These are phyloP conservation scores for Mobula hypostoma DNA, from an alignment of 2,113 vertebrate species.

Conservation along the genomic window DNA sequence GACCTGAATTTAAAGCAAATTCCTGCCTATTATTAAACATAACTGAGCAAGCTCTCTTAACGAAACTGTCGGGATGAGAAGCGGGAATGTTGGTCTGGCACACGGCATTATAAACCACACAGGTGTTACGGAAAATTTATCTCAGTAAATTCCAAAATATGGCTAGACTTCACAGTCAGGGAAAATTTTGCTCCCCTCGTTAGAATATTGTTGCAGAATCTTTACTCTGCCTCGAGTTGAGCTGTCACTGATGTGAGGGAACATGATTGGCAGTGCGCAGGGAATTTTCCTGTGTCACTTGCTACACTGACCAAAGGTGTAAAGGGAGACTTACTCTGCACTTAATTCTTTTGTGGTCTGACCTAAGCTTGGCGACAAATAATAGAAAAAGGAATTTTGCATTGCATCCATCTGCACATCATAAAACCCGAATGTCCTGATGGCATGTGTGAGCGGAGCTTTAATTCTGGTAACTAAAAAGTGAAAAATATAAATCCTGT, in stretches of 20 bases:
- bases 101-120: too few relatives aligned
- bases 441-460: neutral
- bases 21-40: constrained; percentile 2
- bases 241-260: neutral
- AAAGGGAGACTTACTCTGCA: neutral
- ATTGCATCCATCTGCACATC: neutral
- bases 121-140: too few relatives aligned
- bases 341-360: neutral
- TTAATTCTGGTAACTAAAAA: neutral
- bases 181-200: neutral
- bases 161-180: neutral
- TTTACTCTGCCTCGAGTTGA: neutral
- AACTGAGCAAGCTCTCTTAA: neutral
- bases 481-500: too few relatives aligned
- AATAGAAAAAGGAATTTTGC: neutral
- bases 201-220: neutral
- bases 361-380: neutral
- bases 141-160: neutral
- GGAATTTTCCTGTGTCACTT: neutral
- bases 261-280: neutral
- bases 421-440: neutral
- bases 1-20: neutral
- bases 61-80: neutral
- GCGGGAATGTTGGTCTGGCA: too few relatives aligned
- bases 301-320: neutral